phyloP scores from a whole-genome alignment of 2,888 invertebrate genomes.

The Papilio demoleus region DNA sequence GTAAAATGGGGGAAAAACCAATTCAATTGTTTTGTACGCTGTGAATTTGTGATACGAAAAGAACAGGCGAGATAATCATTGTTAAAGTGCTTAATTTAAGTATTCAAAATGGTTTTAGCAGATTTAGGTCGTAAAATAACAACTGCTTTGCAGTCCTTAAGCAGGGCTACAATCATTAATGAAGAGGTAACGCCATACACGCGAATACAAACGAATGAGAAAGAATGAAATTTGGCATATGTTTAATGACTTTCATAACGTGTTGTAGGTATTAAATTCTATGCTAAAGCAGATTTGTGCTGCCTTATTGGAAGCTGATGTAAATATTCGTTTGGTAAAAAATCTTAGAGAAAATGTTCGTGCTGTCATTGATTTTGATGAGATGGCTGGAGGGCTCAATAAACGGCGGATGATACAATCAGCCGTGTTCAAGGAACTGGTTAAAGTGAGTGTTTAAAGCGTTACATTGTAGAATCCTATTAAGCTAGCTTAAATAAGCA shows the following conservation, averaged over 20 bases:
- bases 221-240: slow-evolving; percentile 16
- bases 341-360: slow-evolving; percentile 98
- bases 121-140: slow-evolving; percentile 99
- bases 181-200: slow-evolving; percentile 89
- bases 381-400: slow-evolving; percentile 99
- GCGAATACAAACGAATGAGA: not conserved
- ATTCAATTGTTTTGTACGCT: slow-evolving; percentile 23
- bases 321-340: slow-evolving; percentile 97
- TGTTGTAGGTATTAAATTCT: slow-evolving; percentile 94
- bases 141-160: slow-evolving; percentile 97
- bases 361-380: slow-evolving; percentile 98
- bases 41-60: slow-evolving; percentile 25
- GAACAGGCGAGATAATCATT: slow-evolving; percentile 41
- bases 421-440: slow-evolving; percentile 98
- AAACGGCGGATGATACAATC: slow-evolving; percentile 99
- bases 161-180: slow-evolving; percentile 99
- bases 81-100: slow-evolving; percentile 43
- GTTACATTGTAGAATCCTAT: not conserved
- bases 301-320: slow-evolving; percentile 98
- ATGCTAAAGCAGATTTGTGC: slow-evolving; percentile 99
- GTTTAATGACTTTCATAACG: slow-evolving; percentile 14
- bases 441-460: slow-evolving; percentile 87
- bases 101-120: slow-evolving; percentile 97
- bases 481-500: not conserved
- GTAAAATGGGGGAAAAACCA: slow-evolving; percentile 35